A percentile compares a stretch with the other conserved stretches of the same genome.
Evolutionary conservation across 2,888 invertebrate species (phyloP).

Genomic region (Erpobdella octoculata): DNA sequence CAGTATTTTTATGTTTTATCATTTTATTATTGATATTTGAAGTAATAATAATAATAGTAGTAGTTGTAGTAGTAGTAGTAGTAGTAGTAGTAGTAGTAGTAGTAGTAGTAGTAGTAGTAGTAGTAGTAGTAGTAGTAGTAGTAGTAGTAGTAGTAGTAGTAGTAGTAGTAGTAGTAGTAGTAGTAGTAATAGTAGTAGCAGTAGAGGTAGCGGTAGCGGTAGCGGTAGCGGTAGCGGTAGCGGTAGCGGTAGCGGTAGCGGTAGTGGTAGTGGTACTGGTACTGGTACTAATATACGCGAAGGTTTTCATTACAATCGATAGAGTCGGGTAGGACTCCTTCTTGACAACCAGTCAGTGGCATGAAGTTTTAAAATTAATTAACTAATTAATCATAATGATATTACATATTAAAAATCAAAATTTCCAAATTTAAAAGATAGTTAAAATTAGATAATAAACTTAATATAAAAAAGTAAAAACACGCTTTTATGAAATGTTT

Average conservation of each 20-base stretch:
- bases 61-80: not conserved
- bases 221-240: not conserved
- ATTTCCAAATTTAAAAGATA: too few relatives aligned
- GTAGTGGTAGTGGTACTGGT: not conserved
- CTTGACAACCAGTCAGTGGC: too few relatives aligned
- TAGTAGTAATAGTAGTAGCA: not conserved
- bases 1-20: too few relatives aligned
- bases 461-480: too few relatives aligned
- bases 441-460: too few relatives aligned
- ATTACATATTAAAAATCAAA: too few relatives aligned
- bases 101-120: not conserved
- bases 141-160: conserved; percentile 1
- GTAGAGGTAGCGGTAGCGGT: not conserved
- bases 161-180: conserved; percentile 1
- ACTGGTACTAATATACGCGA: not conserved
- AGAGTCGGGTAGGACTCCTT: too few relatives aligned
- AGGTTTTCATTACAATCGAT: not conserved
- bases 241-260: not conserved
- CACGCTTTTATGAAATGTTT: too few relatives aligned
- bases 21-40: too few relatives aligned
- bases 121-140: not conserved
- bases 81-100: conserved; percentile 1
- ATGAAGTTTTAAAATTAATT: too few relatives aligned
- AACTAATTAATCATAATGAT: too few relatives aligned
- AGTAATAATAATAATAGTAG: too few relatives aligned